Percentiles rank a stretch among this genome's conserved stretches.
phyloP scores from a whole-genome alignment of 2,113 vertebrate species.

The Benitochromis conjunctus region DNA sequence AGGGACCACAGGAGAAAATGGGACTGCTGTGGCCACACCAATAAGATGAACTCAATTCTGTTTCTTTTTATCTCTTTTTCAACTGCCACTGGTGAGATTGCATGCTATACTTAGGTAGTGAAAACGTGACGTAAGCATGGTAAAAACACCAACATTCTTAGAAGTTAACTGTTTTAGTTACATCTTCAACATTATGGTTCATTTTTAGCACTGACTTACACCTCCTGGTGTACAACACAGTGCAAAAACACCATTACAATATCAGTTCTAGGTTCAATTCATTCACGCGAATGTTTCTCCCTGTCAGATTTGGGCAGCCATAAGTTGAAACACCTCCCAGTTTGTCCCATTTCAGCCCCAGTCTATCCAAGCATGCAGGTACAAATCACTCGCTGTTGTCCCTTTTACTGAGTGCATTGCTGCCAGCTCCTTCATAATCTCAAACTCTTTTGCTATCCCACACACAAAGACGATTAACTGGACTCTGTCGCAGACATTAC shows the following conservation, averaged over 20 bases:
- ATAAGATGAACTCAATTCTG: not conserved
- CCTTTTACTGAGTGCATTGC: not conserved
- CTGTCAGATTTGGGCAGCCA: not conserved
- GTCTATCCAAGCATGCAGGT: not conserved
- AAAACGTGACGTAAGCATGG: not conserved
- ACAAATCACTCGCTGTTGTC: not conserved
- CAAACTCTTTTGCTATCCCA: not conserved
- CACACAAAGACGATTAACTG: not conserved
- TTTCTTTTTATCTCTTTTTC: not conserved
- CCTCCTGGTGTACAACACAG: not conserved
- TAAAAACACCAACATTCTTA: not conserved
- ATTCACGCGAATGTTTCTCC: not conserved
- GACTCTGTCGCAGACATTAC: not conserved
- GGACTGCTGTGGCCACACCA: not conserved
- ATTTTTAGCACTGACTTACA: not conserved
- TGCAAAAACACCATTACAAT: not conserved
- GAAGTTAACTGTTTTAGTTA: not conserved
- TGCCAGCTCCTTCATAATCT: not conserved
- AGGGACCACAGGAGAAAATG: not conserved
- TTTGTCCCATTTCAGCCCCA: not conserved
- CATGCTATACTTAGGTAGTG: not conserved
- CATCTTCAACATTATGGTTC: not conserved
- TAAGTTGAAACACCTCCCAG: not conserved
- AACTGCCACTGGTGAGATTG: not conserved
- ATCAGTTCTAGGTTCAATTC: not conserved